A percentile compares a stretch with the other conserved stretches of the same genome.
phyloP scores from a whole-genome alignment of 2,113 vertebrate species.

The Seriola dumerili region DNA sequence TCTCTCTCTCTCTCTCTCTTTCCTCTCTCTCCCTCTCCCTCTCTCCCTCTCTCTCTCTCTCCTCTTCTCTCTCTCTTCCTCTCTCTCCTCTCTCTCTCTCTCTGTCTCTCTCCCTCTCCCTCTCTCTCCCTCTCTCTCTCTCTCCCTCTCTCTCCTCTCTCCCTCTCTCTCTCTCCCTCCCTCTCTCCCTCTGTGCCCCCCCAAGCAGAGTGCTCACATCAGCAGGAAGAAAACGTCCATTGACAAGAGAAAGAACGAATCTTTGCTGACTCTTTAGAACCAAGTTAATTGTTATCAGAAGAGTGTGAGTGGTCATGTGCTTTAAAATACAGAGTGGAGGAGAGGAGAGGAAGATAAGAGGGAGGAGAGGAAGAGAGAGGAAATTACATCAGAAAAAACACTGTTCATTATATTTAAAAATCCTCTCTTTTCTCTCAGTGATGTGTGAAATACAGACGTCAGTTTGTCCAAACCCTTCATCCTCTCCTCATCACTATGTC shows the following conservation, averaged over 20 bases:
- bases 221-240: conserved; percentile 54
- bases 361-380: background rate
- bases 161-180: conserved; percentile 3
- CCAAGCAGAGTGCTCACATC: conserved; percentile 52
- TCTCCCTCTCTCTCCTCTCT: background rate
- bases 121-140: too few species aligned
- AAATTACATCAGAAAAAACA: too few species aligned
- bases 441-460: background rate
- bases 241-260: conserved; percentile 46
- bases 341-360: background rate
- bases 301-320: background rate
- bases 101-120: too few species aligned
- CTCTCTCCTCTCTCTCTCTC: conserved; percentile 14
- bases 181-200: background rate
- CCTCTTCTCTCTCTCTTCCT: too few species aligned
- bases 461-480: background rate
- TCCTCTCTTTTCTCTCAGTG: background rate
- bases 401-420: background rate
- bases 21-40: too few species aligned
- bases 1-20: too few species aligned
- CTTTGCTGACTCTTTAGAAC: conserved; percentile 64
- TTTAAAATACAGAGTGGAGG: background rate
- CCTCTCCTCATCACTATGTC: background rate
- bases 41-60: too few species aligned
- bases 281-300: conserved; percentile 58